Base-by-base conservation (phyloP, 2,113 vertebrate species). In the Pandion haliaetus region DNA sequence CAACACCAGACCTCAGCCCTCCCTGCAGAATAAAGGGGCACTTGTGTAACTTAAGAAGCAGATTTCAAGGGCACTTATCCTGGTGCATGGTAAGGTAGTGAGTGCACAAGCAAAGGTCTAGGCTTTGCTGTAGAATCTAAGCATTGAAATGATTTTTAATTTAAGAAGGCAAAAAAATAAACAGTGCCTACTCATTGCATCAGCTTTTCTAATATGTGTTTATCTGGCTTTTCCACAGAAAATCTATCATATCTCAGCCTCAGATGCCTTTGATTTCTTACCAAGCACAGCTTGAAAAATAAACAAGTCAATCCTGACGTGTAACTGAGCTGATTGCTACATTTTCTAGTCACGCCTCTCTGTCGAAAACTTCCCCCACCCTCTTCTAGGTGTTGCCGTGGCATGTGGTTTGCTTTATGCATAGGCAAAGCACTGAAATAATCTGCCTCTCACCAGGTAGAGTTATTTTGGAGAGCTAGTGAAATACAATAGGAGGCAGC, bases 321-420 rank as follows among this genome's bases (percentile, higher is more conserved):
- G 95, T 88, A 92, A 11, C 86, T 61, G 85, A 94, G 97, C 96
- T 94, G 97, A 94, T 97, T 96, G 95, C 94, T 81, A 49, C 97
- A 96, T 93, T 95, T 90, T 96, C 86, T 93, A 73, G 77, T 95
- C 97, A 67, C 28, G 93, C 96, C 97, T 97, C 98, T 97, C 97
- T 96, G 96, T 97, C 62, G 94, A 95, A 97, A 98, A 96, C 95
- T 96, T 96, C 97, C 96, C 85, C 97, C 98, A 92, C 98, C 97
- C 98, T 97, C 92, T 96, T 95, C 88, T 96, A 98, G 98, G 98
- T 98, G 97, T 98, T 95, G 96, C 92, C 97, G 90, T 90, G 96
- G 95, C 97, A 89, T 93, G 95, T 95, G 97, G 96, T 85, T 90
- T 59, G 93, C 74, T 96, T 93, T 78, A 57, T 82, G 96, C 81